Conservation (phyloP, 2,797 vertebrate species). For the Limnodromus scolopaceus region DNA sequence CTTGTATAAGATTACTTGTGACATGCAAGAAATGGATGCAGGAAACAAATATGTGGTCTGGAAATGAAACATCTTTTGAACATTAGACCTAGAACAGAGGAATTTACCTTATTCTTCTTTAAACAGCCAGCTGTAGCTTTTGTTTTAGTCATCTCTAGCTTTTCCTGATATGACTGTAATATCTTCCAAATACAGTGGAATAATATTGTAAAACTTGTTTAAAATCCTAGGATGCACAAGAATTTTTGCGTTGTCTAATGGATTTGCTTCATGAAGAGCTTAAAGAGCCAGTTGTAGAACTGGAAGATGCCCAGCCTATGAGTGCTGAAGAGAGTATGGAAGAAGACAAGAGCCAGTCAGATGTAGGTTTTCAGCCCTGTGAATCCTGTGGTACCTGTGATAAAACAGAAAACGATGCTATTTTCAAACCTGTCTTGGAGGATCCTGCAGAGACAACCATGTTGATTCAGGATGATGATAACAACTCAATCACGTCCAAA, state of each 20-base stretch:
- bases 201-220: not conserved
- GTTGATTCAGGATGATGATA: constrained; percentile 92
- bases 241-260: constrained; percentile 98
- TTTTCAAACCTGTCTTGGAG: constrained; percentile 73
- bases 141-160: not conserved
- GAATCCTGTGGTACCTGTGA: constrained; percentile 93
- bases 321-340: constrained; percentile 83
- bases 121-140: not conserved
- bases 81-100: not conserved
- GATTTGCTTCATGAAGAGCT: constrained; percentile 98
- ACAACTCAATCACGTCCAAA: constrained; percentile 79
- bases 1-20: not conserved
- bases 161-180: not conserved
- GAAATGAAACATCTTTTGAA: not conserved
- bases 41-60: not conserved
- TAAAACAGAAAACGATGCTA: constrained; percentile 84
- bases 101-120: not conserved
- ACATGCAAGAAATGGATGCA: not conserved
- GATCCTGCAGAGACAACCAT: constrained; percentile 90
- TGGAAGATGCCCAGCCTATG: constrained; percentile 80
- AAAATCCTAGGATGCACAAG: constrained; percentile 93
- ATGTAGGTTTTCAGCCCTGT: constrained; percentile 92
- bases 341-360: constrained; percentile 89
- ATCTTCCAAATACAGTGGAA: not conserved
- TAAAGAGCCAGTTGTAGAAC: constrained; percentile 88